Conservation (phyloP, 2,113 vertebrate genomes). For the Genyomyrus donnyi region DNA sequence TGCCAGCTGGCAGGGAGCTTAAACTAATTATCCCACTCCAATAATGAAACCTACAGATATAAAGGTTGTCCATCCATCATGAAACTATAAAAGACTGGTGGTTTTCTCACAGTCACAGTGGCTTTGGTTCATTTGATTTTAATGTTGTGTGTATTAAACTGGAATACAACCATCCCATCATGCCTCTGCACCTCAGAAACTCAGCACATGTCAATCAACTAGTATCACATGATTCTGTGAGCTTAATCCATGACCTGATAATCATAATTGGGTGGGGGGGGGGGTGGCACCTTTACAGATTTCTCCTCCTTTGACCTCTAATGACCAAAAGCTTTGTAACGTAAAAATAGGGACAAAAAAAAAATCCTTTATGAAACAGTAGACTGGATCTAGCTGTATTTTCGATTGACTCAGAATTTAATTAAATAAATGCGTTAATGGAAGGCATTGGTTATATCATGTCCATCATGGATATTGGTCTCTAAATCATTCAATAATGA, state of each 20-base stretch:
- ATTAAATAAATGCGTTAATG: not conserved
- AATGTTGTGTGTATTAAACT: not conserved
- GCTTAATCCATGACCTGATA: not conserved
- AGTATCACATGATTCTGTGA: not conserved
- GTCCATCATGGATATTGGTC: not conserved
- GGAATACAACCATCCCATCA: not conserved
- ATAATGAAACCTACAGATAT: not conserved
- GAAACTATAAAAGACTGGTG: not conserved
- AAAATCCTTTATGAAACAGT: not conserved
- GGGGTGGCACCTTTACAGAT: not conserved
- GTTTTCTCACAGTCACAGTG: not conserved
- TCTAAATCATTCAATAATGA: not conserved
- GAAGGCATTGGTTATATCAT: not conserved
- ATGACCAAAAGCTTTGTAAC: not conserved
- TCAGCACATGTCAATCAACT: not conserved
- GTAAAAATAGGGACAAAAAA: not conserved
- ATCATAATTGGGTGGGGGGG: not conserved
- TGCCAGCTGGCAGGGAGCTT: slow-evolving; percentile 12
- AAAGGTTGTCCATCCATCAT: not conserved
- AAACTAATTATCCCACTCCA: slow-evolving; percentile 15
- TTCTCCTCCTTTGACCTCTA: not conserved
- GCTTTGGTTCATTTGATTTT: not conserved
- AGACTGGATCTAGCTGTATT: not conserved
- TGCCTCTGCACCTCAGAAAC: not conserved
- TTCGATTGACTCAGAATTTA: not conserved